Evolutionary conservation across 2,888 invertebrate species (phyloP), one percentile per base, ranked within the genome.

Genomic region (Artemia sinica): DNA sequence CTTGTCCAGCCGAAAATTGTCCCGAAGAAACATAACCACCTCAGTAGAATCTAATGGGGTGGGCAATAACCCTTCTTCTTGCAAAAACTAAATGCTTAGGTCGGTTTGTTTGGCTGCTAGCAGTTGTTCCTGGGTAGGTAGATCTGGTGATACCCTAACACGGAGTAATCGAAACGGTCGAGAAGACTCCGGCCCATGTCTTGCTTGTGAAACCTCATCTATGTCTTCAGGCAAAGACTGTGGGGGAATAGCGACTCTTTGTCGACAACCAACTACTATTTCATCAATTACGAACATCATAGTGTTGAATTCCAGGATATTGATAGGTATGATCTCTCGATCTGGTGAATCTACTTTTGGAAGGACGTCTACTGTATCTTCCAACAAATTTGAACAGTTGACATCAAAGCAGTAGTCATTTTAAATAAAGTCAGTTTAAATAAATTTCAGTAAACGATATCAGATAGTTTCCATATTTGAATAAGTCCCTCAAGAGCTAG

Each of bases 321-420:
- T n/a, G n/a, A n/a, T n/a, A n/a, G n/a, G n/a, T n/a, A n/a, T n/a
- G n/a, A n/a, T n/a, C n/a, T n/a, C n/a, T n/a, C n/a, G n/a, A n/a
- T n/a, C n/a, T n/a, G n/a, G n/a, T n/a, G n/a, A n/a, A n/a, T n/a
- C n/a, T 75, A 79, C 80, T 76, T 90, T 90, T 0, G 91, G 89
- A n/a, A 91, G 75, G 48, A 94, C 77, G 77, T 98, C 96, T 0
- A 94, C 93, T 50, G 96, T 79, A 76, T 96, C 95, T 77, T 98
- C 97, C 76, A 96, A 95, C 14, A 96, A 80, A 79, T 96, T 93
- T 71, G 88, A 86, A 75, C 94, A 94, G 77, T 96, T 97, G 12
- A 97, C 81, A 79, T 96, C 94, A 77, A 97, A 98, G 77, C 99
- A 98, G 76, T 93, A n/a, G n/a, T n/a, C n/a, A n/a, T n/a, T n/a